Evolutionary conservation across 2,113 vertebrate species (phyloP), one percentile per base, ranked within the genome.

Genomic region (Hydrolagus affinis): DNA sequence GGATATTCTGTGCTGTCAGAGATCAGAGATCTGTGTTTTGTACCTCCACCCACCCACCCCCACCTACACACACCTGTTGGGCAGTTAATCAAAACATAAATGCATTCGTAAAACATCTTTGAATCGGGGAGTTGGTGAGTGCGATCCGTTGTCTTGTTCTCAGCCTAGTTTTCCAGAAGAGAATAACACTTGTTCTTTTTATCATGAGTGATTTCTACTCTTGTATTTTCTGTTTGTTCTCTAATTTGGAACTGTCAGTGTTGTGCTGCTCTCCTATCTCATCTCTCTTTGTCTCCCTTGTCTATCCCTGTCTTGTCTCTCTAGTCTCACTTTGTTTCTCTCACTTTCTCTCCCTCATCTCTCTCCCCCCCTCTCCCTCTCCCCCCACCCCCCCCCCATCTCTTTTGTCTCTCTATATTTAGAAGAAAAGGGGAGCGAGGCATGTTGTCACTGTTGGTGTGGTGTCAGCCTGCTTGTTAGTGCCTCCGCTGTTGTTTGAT

Each of bases 361-460:
- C 44, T 44, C 44, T 44, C 44, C 44, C 6, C 44, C 44, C 6
- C 44, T 44, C 44, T 44, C 44, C 6, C 44, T 44, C 44, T 44
- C 44, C 6, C 44, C 6, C 44, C 2, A 3, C 44, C 44, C 44
- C 6, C 44, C 6, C 44, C 44, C 44, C 6, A 1, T 44, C 44
- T 44, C 44, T 44, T 44, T 44, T 6, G 23, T 80, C 30, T 62
- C 17, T 15, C 64, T 80, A 57, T 23, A 62, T 80, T 64, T 28
- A 17, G 19, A 19, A 10, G 19, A 64, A 60, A 17, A 28, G 64
- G 64, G 77, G 60, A 68, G 19, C 28, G 78, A 83, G 1, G 60
- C 78, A 68, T 68, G 62, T 83, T 60, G 64, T 83, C 78, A 32
- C 28, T 68, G 78, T 83, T 25, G 78, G 78, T 68, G 78, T 11